phyloP scores from a whole-genome alignment of 2,797 vertebrate genomes.

The Sebastes flavidus region DNA sequence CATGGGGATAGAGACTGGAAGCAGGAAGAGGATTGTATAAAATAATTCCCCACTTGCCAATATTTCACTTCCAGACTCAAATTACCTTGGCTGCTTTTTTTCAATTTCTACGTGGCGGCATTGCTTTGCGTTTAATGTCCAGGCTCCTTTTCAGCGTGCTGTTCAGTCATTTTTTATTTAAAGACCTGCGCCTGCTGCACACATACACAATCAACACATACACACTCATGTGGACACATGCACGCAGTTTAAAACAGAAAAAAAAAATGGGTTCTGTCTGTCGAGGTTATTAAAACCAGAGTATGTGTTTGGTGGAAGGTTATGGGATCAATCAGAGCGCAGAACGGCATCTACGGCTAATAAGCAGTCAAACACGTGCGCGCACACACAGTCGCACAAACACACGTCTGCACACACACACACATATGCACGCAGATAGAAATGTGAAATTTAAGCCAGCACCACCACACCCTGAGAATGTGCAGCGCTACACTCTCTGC shows the following conservation, averaged over 20 bases:
- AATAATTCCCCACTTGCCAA: constrained; percentile 23
- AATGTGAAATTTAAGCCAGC: constrained; percentile 62
- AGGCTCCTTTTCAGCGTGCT: neutral
- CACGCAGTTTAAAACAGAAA: neutral
- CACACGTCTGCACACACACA: neutral
- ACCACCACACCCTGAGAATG: constrained; percentile 67
- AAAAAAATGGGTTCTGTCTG: neutral
- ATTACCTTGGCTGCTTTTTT: constrained; percentile 27
- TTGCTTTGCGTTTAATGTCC: constrained; percentile 12
- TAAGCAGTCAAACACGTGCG: constrained; percentile 17
- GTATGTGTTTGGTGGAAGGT: constrained; percentile 35
- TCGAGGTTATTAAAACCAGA: constrained; percentile 41
- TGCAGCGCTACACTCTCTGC: constrained; percentile 36
- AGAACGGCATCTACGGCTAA: constrained; percentile 46
- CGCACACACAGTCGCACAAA: neutral
- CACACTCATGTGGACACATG: neutral
- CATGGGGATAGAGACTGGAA: neutral
- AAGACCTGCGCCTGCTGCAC: constrained; percentile 9
- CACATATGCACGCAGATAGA: neutral
- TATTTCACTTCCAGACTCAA: constrained; percentile 24
- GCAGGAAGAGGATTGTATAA: constrained; percentile 5
- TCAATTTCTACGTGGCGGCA: constrained; percentile 15
- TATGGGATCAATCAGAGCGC: constrained; percentile 45
- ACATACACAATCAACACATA: neutral
- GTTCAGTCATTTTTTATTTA: constrained; percentile 15